Base-by-base conservation (phyloP, 2,888 invertebrate species). In the Pandemis corylana region DNA sequence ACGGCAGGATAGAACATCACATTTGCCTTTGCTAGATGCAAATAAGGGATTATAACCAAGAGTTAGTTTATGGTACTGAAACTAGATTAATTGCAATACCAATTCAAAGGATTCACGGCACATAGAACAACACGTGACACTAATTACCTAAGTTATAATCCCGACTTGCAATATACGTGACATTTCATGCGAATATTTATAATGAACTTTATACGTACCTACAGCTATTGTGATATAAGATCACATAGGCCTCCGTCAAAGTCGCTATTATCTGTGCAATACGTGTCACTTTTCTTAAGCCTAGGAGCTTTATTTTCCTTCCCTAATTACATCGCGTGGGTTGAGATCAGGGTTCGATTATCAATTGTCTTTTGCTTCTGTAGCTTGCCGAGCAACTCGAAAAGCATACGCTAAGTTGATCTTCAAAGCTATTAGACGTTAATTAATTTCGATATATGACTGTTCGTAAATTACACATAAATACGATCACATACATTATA, bases 101-200 rank as follows among this genome's bases (percentile, higher is more conserved):
- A 36, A 46, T 12, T 46, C 59, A n/a, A 51, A 51, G 13, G 12
- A 56, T 69, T 63, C 41, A 51, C 41, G 62, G 51, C 41, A 51
- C 49, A n/a, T 44, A 9, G 7, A 69, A 13, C 49, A 46, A 51
- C 62, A 70, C 46, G 36, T 61, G 69, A 41, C 7, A n/a, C 63
- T 70, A 63, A 63, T 70, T 63, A 41, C 51, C 10, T 49, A 63
- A 70, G 51, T 70, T 70, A 15, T 41, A 15, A 49, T 42, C 12
- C 46, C 44, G 28, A 36, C 28, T 10, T 15, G 63, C 63, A 20
- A 64, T 44, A 42, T 44, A 64, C 15, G 42, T 64, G 63, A 44
- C 63, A 63, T 44, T 44, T 64, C 44, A 64, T 4, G 56, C 56
- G 15, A 56, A 53, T n/a, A 15, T 15, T 15, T 10, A 10, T 53